Evolutionary conservation across 2,888 invertebrate genomes (phyloP).

Genomic region (Laothoe populi): DNA sequence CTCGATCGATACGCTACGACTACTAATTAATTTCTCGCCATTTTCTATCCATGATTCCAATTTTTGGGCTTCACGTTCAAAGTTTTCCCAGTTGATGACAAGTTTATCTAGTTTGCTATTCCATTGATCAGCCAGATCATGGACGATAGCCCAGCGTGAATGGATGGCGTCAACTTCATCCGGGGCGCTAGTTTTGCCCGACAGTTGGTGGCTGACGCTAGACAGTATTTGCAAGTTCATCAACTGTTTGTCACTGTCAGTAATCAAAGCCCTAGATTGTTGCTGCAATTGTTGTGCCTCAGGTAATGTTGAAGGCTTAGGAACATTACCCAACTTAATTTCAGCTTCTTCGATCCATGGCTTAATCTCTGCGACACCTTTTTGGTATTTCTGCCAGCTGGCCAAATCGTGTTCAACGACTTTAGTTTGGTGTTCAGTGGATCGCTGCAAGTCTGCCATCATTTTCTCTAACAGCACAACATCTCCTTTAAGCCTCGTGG

Average conservation of each 20-base stretch:
- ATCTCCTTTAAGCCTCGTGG: conserved; percentile 90
- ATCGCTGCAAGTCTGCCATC: conserved; percentile 90
- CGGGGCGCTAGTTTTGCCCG: conserved; percentile 90
- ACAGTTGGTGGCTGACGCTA: conserved; percentile 89
- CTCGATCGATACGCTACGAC: conserved; percentile 85
- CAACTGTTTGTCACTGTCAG: conserved; percentile 91
- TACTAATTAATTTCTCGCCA: conserved; percentile 86
- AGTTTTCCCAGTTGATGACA: conserved; percentile 91
- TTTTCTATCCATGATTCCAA: conserved; percentile 91
- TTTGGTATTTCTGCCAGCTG: conserved; percentile 94
- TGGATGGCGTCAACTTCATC: conserved; percentile 94
- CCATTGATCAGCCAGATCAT: conserved; percentile 91
- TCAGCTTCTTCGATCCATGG: conserved; percentile 96
- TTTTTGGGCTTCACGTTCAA: conserved; percentile 90
- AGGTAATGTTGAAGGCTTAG: conserved; percentile 90
- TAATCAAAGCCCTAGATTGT: conserved; percentile 89
- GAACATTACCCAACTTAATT: conserved; percentile 88
- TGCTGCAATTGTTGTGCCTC: conserved; percentile 93
- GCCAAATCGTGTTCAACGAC: conserved; percentile 91
- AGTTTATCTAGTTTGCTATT: conserved; percentile 91
- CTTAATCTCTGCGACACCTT: conserved; percentile 90
- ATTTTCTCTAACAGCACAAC: conserved; percentile 90
- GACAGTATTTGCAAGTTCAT: conserved; percentile 90
- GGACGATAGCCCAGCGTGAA: conserved; percentile 93
- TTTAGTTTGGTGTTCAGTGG: conserved; percentile 90